These are phyloP conservation scores for Drosophila mettleri DNA, from an alignment of 2,888 invertebrate species.

Conservation along the genomic window DNA sequence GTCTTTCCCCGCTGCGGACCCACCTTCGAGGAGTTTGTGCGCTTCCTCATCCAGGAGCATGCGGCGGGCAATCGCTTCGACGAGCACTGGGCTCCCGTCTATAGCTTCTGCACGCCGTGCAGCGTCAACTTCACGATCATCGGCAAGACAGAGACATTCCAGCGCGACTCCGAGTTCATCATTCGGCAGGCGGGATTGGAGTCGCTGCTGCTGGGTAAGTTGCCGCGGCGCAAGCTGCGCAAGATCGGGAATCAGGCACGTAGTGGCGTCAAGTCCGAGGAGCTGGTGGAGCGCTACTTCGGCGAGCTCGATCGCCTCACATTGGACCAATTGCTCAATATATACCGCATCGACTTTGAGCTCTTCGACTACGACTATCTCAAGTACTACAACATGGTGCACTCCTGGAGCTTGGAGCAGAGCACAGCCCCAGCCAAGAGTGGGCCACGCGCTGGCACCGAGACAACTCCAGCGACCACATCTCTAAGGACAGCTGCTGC, in stretches of 20 bases:
- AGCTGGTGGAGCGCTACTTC: slow-evolving; percentile 87
- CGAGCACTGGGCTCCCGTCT: slow-evolving; percentile 89
- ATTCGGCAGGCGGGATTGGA: slow-evolving; percentile 87
- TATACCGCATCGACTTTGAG: slow-evolving; percentile 89
- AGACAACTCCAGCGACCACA: slow-evolving; percentile 27
- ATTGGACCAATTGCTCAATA: slow-evolving; percentile 87
- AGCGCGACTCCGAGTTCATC: slow-evolving; percentile 87
- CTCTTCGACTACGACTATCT: slow-evolving; percentile 88
- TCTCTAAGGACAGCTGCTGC: slow-evolving; percentile 12
- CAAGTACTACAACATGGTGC: slow-evolving; percentile 86
- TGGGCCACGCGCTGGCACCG: slow-evolving; percentile 6
- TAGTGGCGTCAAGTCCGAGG: slow-evolving; percentile 84
- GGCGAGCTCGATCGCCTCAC: slow-evolving; percentile 87
- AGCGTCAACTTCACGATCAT: slow-evolving; percentile 88
- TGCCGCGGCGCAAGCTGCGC: slow-evolving; percentile 86
- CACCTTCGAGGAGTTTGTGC: slow-evolving; percentile 90
- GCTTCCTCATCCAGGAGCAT: slow-evolving; percentile 88
- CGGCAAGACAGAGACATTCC: slow-evolving; percentile 88
- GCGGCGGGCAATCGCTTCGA: slow-evolving; percentile 86
- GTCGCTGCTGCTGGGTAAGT: slow-evolving; percentile 86
- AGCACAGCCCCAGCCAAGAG: slow-evolving; percentile 34
- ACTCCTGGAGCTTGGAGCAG: slow-evolving; percentile 69
- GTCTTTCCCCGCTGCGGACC: slow-evolving; percentile 85
- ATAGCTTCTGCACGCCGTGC: slow-evolving; percentile 89
- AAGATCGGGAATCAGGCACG: slow-evolving; percentile 85